These are phyloP conservation scores for Gymnoscopelus braueri DNA, from an alignment of 2,797 vertebrate species.

Conservation along the genomic window DNA sequence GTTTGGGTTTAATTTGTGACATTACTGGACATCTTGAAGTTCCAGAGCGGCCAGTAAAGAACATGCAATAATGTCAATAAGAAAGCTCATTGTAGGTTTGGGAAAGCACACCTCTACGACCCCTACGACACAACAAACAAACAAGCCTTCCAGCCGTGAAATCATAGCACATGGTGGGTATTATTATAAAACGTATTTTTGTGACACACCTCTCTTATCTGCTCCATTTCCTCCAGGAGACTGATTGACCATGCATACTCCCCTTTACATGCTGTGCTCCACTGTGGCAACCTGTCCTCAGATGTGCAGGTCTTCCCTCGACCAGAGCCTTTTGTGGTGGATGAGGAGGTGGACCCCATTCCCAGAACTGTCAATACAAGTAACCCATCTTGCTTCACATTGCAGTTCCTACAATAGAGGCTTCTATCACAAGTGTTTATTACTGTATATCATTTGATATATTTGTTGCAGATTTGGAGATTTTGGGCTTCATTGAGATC, in stretches of 20 bases:
- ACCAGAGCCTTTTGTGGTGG: constrained; percentile 92
- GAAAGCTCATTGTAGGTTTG: too few relatives aligned
- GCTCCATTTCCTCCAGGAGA: constrained; percentile 81
- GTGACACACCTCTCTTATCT: not conserved
- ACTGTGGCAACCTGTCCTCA: constrained; percentile 94
- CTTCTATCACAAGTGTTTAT: not conserved
- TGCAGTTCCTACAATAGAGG: not conserved
- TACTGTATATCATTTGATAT: constrained; percentile 3
- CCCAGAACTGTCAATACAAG: constrained; percentile 91
- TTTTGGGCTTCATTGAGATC: constrained; percentile 98
- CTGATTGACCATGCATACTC: constrained; percentile 95
- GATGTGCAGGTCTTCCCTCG: constrained; percentile 98
- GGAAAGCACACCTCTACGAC: too few relatives aligned
- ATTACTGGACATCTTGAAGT: not conserved
- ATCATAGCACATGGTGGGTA: too few relatives aligned
- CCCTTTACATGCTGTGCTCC: constrained; percentile 95
- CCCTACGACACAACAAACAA: too few relatives aligned
- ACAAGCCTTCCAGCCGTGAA: too few relatives aligned
- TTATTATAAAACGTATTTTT: too few relatives aligned
- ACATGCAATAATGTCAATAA: not conserved
- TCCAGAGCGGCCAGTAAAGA: not conserved
- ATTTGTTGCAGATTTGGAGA: constrained; percentile 89
- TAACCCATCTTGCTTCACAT: constrained; percentile 54
- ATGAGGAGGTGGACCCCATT: constrained; percentile 95
- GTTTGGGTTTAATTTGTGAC: not conserved